These are phyloP conservation scores for Circaetus cinerascens DNA, from an alignment of 2,113 vertebrate species.

Conservation along the genomic window DNA sequence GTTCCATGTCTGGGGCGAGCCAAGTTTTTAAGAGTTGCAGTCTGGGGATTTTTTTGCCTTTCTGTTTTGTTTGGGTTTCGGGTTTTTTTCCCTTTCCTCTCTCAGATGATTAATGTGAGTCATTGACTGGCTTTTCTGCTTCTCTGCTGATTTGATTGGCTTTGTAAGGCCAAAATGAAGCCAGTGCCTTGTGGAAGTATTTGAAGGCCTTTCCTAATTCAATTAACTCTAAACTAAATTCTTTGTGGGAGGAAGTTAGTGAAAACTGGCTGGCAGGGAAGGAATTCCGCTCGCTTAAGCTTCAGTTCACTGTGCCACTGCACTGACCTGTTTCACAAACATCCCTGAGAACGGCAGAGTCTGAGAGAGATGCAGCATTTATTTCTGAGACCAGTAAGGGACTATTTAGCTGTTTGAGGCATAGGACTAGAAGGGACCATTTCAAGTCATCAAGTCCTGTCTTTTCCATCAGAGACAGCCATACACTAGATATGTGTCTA, in stretches of 20 bases:
- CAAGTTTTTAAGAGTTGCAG: slow-evolving; percentile 17
- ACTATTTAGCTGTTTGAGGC: not conserved
- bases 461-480: not conserved
- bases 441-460: not conserved
- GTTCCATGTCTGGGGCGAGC: not conserved
- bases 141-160: slow-evolving; percentile 29
- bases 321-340: not conserved
- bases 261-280: not conserved
- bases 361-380: not conserved
- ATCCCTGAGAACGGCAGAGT: not conserved
- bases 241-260: not conserved
- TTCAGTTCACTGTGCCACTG: not conserved
- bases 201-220: slow-evolving; percentile 46
- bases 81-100: not conserved
- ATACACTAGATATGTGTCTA: not conserved
- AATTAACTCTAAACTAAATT: slow-evolving; percentile 31
- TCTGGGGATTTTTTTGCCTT: not conserved
- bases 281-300: not conserved
- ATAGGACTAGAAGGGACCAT: not conserved
- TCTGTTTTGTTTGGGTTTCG: not conserved
- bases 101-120: slow-evolving; percentile 44
- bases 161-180: slow-evolving; percentile 22
- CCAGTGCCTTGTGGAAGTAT: not conserved
- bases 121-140: slow-evolving; percentile 11
- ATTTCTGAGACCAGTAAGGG: not conserved